phyloP scores from a whole-genome alignment of 2,113 vertebrate species.

The human (Homo sapiens) region DNA sequence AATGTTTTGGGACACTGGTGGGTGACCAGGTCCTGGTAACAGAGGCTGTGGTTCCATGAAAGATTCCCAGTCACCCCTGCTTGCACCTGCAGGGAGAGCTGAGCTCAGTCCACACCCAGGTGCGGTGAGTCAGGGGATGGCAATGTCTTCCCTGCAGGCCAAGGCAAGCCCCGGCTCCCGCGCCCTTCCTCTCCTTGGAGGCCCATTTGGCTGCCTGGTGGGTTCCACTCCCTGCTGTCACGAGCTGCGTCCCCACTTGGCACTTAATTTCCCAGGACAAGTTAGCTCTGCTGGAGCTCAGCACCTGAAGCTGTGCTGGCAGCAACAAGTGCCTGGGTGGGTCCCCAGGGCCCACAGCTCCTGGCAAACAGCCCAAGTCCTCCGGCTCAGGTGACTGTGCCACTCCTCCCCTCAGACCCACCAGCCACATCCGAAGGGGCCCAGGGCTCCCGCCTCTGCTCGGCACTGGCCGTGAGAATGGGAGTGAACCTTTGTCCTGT shows the following conservation, averaged over 20 bases:
- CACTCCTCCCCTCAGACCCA: background rate
- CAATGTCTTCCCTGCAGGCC: background rate
- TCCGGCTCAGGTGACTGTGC: rapidly evolving
- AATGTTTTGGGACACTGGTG: rapidly evolving
- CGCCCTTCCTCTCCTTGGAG: rapidly evolving
- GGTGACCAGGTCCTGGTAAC: background rate
- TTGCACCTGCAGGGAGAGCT: rapidly evolving
- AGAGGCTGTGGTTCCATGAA: background rate
- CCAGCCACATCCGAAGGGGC: rapidly evolving
- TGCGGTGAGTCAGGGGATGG: background rate
- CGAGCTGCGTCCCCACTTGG: too few relatives aligned
- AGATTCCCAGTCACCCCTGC: background rate
- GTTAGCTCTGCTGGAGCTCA: rapidly evolving
- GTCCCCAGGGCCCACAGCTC: background rate
- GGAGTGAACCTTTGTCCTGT: background rate
- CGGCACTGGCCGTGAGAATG: rapidly evolving
- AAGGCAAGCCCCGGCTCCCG: background rate
- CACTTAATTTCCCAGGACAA: background rate
- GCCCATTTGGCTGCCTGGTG: rapidly evolving
- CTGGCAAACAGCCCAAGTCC: background rate
- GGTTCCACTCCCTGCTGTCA: background rate
- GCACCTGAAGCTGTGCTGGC: background rate
- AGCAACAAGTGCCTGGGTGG: too few relatives aligned
- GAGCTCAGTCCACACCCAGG: background rate
- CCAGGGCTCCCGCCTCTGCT: background rate